phyloP scores from a whole-genome alignment of 2,888 invertebrate genomes.

The Eudasyphora cyanicolor region DNA sequence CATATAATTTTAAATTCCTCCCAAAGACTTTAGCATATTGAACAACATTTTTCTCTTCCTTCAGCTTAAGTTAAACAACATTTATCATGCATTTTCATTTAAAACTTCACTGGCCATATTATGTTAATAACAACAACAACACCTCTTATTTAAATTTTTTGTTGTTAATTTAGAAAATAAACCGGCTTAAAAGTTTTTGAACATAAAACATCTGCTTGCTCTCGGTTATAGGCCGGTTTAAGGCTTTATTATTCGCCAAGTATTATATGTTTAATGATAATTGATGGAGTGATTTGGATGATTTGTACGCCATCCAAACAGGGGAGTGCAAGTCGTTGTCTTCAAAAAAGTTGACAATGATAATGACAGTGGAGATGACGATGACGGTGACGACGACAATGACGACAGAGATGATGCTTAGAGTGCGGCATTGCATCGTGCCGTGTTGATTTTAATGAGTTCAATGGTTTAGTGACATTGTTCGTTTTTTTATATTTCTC shows the following conservation, averaged over 20 bases:
- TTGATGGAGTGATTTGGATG: constrained; percentile 20
- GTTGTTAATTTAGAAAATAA: not conserved
- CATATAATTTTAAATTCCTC: too few relatives aligned
- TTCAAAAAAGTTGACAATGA: not conserved
- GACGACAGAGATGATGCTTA: constrained; percentile 20
- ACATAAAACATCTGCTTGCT: not conserved
- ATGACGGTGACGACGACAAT: not conserved
- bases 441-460: constrained; percentile 44
- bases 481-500: constrained; percentile 7
- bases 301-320: constrained; percentile 1
- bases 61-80: too few relatives aligned
- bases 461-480: constrained; percentile 50
- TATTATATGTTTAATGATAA: constrained; percentile 16
- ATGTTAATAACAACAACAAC: too few relatives aligned
- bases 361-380: not conserved
- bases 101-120: too few relatives aligned
- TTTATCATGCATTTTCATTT: too few relatives aligned
- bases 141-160: not conserved
- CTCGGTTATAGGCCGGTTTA: not conserved
- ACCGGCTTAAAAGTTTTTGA: constrained; percentile 1
- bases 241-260: not conserved
- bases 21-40: too few relatives aligned
- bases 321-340: not conserved
- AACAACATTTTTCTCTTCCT: too few relatives aligned
- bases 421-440: constrained; percentile 41